Conservation (phyloP, 2,888 invertebrate genomes). For the Proisotoma minuta region DNA sequence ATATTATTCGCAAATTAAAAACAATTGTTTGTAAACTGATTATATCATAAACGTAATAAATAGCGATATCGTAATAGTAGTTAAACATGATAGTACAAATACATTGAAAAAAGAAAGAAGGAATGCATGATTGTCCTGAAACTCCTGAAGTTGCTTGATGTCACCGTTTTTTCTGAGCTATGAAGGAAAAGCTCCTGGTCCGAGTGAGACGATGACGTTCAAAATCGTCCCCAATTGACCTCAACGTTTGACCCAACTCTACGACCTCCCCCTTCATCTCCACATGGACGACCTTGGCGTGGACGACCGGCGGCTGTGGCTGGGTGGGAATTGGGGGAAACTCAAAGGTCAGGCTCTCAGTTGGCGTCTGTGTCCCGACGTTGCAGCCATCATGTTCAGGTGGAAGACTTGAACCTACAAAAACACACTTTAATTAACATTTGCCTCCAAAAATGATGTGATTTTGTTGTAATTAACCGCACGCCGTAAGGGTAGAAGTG, state of each 20-base stretch:
- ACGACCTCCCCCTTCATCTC: not conserved
- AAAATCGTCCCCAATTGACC: conserved; percentile 25
- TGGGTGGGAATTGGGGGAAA: too few species aligned
- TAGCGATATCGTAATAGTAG: too few species aligned
- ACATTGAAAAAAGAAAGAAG: conserved; percentile 5
- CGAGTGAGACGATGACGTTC: conserved; percentile 10
- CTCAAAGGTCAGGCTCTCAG: conserved; percentile 17
- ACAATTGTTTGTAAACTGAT: too few species aligned
- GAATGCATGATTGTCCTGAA: not conserved
- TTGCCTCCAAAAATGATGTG: too few species aligned
- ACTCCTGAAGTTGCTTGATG: too few species aligned
- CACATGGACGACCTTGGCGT: too few species aligned
- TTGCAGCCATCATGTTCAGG: not conserved
- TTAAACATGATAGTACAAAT: conserved; percentile 7
- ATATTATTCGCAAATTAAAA: too few species aligned
- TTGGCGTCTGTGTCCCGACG: conserved; percentile 30
- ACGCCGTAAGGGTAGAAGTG: not conserved
- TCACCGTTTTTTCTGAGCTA: conserved; percentile 5
- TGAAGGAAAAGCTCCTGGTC: conserved; percentile 22
- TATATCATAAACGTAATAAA: too few species aligned
- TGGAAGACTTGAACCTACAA: conserved; percentile 5
- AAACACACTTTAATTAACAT: not conserved
- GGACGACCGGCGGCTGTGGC: too few species aligned
- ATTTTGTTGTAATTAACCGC: too few species aligned
- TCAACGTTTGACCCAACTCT: conserved; percentile 12